These are phyloP conservation scores for Heliangelus exortis DNA, from an alignment of 2,797 vertebrate genomes.

Conservation along the genomic window DNA sequence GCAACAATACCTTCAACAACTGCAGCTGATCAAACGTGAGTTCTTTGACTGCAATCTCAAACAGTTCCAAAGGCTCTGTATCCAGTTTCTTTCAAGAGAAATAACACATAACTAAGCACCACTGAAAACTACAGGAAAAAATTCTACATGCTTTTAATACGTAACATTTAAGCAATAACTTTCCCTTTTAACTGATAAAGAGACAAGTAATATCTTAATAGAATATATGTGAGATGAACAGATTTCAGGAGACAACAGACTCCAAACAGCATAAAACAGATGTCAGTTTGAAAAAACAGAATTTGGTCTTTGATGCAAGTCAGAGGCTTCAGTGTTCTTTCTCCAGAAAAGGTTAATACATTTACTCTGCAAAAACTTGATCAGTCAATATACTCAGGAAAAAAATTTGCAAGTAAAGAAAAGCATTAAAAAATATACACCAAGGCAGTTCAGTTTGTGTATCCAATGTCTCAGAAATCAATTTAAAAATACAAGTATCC, in stretches of 20 bases:
- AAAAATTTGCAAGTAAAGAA: background rate
- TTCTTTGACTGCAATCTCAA: slow-evolving; percentile 98
- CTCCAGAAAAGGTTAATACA: background rate
- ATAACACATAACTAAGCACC: background rate
- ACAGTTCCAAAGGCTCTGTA: slow-evolving; percentile 85
- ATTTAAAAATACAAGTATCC: background rate
- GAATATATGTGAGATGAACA: background rate
- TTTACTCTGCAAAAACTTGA: background rate
- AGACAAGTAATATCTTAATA: background rate
- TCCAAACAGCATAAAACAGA: background rate
- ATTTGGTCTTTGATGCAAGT: background rate
- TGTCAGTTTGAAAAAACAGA: background rate
- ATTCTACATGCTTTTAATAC: background rate
- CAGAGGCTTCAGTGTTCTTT: background rate
- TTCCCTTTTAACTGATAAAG: background rate
- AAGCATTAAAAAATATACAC: background rate
- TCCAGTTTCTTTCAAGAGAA: slow-evolving; percentile 88
- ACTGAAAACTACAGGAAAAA: background rate
- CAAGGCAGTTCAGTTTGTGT: background rate
- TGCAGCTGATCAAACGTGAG: slow-evolving; percentile 96
- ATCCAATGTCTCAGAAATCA: background rate
- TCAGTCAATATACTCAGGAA: background rate
- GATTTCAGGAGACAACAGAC: background rate
- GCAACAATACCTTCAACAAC: slow-evolving; percentile 88
- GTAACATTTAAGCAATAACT: background rate